Evolutionary conservation across 2,113 vertebrate species (phyloP).

Genomic region (Chaetura pelagica): DNA sequence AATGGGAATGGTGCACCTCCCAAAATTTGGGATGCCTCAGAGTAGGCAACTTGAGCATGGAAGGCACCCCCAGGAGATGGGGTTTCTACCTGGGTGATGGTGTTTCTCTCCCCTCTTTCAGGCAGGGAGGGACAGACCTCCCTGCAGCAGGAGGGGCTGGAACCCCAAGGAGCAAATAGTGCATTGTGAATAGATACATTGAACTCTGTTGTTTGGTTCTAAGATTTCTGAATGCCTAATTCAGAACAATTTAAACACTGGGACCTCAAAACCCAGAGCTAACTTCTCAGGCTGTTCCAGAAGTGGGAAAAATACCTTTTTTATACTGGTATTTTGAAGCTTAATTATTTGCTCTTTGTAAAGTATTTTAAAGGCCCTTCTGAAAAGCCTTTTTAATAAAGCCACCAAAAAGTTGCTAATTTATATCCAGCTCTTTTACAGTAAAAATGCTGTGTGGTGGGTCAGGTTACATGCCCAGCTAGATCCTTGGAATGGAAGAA

Average conservation of each 20-base stretch:
- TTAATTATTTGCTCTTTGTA: not conserved
- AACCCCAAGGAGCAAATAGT: not conserved
- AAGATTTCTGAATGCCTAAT: not conserved
- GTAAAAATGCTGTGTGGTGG: not conserved
- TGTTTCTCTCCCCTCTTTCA: not conserved
- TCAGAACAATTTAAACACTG: not conserved
- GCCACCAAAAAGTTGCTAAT: not conserved
- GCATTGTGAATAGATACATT: not conserved
- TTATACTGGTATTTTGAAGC: not conserved
- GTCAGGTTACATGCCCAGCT: not conserved
- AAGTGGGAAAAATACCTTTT: not conserved
- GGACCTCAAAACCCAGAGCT: not conserved
- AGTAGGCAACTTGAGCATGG: not conserved
- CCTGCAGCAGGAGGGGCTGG: not conserved
- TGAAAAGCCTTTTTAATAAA: not conserved
- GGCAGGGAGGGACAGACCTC: not conserved
- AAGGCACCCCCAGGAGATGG: not conserved
- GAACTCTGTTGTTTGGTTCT: not conserved
- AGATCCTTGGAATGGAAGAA: fast-evolving
- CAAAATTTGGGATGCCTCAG: not conserved
- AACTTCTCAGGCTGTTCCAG: not conserved
- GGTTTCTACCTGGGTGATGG: not conserved
- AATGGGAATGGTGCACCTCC: not conserved
- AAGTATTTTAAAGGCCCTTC: not conserved
- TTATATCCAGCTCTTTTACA: not conserved